Conservation (phyloP, 2,113 vertebrate genomes). For the Sphaerodactylus townsendi region DNA sequence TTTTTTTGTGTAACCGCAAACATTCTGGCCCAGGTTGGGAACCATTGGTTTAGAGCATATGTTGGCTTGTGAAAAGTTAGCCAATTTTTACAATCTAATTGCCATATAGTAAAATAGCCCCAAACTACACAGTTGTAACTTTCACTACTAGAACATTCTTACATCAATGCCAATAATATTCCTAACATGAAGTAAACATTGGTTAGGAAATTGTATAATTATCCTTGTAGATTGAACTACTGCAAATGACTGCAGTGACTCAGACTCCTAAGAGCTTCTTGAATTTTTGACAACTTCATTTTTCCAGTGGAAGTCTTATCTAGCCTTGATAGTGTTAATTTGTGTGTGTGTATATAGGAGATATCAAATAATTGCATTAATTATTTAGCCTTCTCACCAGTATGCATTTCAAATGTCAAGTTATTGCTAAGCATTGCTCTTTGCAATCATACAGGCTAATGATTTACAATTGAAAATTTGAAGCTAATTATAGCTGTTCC, state of each 20-base stretch:
- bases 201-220: background rate
- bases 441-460: background rate
- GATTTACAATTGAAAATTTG: background rate
- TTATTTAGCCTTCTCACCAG: background rate
- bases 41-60: background rate
- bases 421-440: constrained; percentile 1
- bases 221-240: background rate
- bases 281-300: background rate
- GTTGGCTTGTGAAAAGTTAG: no score
- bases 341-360: background rate
- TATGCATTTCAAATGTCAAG: background rate
- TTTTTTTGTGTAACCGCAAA: no score
- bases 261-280: background rate
- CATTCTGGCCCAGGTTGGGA: no score
- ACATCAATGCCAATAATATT: background rate
- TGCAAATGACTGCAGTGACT: background rate
- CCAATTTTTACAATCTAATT: background rate
- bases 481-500: background rate
- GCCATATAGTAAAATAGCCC: background rate
- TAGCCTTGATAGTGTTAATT: background rate
- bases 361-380: background rate
- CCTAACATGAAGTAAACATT: background rate
- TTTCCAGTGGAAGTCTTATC: background rate
- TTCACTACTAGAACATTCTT: background rate
- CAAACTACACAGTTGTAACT: background rate